These are phyloP conservation scores for Gorsachius goisagi DNA, from an alignment of 2,113 vertebrate species.

Conservation along the genomic window DNA sequence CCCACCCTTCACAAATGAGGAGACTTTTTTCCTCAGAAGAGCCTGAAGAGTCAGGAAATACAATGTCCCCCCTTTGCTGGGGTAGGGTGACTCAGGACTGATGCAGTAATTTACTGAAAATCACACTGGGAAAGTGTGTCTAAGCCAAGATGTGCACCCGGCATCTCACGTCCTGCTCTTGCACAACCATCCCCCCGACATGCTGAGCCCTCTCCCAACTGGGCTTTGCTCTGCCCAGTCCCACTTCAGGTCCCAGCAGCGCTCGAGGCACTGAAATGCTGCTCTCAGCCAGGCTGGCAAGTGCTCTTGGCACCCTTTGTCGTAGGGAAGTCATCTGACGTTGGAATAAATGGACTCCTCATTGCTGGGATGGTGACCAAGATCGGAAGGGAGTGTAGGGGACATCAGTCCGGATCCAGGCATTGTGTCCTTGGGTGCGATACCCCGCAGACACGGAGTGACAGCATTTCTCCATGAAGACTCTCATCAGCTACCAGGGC, in stretches of 20 bases:
- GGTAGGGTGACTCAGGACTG: not conserved
- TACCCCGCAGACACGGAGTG: not conserved
- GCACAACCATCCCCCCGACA: not conserved
- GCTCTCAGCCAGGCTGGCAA: not conserved
- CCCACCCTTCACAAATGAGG: not conserved
- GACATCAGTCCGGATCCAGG: not conserved
- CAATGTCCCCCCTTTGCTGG: not conserved
- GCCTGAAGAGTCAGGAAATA: not conserved
- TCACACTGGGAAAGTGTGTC: not conserved
- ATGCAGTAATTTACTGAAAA: not conserved
- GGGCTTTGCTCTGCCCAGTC: not conserved
- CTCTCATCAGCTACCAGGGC: not conserved
- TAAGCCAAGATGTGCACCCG: not conserved
- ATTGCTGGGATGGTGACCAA: not conserved
- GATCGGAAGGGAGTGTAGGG: not conserved
- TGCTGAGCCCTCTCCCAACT: not conserved
- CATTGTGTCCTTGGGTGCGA: conserved; percentile 16
- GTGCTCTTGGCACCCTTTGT: not conserved
- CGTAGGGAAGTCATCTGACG: not conserved
- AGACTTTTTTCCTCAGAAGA: not conserved
- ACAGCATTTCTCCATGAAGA: not conserved
- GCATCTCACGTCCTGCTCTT: not conserved
- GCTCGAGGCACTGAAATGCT: not conserved
- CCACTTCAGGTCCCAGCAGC: not conserved
- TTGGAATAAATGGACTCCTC: not conserved